Base-by-base conservation (phyloP, 2,113 vertebrate species). In the Hippocampus barbouri region DNA sequence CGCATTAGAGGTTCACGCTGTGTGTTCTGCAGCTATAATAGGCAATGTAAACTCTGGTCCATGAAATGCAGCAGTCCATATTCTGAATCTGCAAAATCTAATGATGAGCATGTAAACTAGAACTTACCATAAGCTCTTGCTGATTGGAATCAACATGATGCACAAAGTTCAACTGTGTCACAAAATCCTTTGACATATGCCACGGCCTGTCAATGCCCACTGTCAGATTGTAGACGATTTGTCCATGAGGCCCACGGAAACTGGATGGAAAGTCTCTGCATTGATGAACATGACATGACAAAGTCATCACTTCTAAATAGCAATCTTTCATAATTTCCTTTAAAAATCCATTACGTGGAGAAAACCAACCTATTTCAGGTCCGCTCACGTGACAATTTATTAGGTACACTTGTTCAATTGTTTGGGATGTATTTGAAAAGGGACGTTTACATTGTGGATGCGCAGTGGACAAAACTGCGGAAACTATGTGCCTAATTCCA, bases 201-300 rank as follows among this genome's bases (percentile, higher is more conserved):
- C 88, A 89, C 0, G 77, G 85, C 70, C 90, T 83, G 41, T 71
- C 7, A 27, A 87, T 83, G 74, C 62, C n/a, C 70, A 89, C 78
- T 3, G 64, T 85, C 69, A 91, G 21, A 10, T 16, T 51, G 76
- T 90, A 90, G 0, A 0, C 0, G 18, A 85, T 72, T 8, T 53
- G 7, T 56, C 88, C 87, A 18, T 75, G 0, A 40, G 4, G 0
- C 0, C 79, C 86, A 1, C 16, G 30, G 70, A 89, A 89, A 34
- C 75, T 53, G 0, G 87, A 66, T 1, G 86, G 90, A 59, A 91
- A 90, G 65, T 86, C 54, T 68, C 89, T 91, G 79, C 16, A 68
- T 30, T 12, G 43, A 59, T 21, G 5, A 54, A 20, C 14, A 20
- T 7, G 8, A 43, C 12, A 27, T 7, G 14, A 61, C 16, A 57